These are phyloP conservation scores for Dendrocincla fuliginosa DNA, from an alignment of 2,797 vertebrate genomes.

Conservation along the genomic window DNA sequence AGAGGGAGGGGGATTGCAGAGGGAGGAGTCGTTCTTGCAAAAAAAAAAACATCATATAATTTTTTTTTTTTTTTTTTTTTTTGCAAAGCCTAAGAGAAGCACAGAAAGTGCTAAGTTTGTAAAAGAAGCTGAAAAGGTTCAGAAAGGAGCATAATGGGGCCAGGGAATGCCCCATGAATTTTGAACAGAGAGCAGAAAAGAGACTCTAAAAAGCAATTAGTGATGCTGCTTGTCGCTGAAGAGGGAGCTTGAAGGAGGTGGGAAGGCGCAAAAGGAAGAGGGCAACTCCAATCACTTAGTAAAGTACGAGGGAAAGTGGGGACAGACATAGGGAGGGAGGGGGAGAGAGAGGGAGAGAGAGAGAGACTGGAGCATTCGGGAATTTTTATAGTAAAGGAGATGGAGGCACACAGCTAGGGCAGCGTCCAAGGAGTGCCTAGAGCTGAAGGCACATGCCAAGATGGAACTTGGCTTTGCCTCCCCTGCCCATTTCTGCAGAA, in stretches of 20 bases:
- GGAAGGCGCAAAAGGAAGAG: slow-evolving; percentile 50
- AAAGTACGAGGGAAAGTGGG: slow-evolving; percentile 16
- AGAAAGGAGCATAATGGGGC: slow-evolving; percentile 79
- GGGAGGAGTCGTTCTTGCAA: slow-evolving; percentile 63
- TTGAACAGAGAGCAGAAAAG: slow-evolving; percentile 82
- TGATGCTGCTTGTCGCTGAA: slow-evolving; percentile 80
- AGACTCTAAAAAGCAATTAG: slow-evolving; percentile 84
- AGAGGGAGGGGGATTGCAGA: slow-evolving; percentile 44
- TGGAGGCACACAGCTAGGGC: slow-evolving; percentile 16
- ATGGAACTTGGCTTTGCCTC: background rate
- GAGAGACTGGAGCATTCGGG: background rate
- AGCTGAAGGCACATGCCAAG: background rate
- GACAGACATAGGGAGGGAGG: background rate
- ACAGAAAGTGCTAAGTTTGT: slow-evolving; percentile 84
- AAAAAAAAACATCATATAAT: too few species aligned
- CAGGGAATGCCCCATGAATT: slow-evolving; percentile 81
- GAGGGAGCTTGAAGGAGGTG: slow-evolving; percentile 69
- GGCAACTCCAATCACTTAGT: slow-evolving; percentile 65
- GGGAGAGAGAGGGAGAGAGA: background rate
- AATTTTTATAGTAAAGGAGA: slow-evolving; percentile 25
- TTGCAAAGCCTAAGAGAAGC: slow-evolving; percentile 72
- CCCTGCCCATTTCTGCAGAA: background rate
- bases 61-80: slow-evolving; percentile 61
- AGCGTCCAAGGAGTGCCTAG: background rate
- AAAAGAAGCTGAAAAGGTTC: slow-evolving; percentile 82